A percentile compares a stretch with the other conserved stretches of the same genome.
These are phyloP conservation scores for Oncorhynchus keta DNA, from an alignment of 2,113 vertebrate genomes.

Conservation along the genomic window DNA sequence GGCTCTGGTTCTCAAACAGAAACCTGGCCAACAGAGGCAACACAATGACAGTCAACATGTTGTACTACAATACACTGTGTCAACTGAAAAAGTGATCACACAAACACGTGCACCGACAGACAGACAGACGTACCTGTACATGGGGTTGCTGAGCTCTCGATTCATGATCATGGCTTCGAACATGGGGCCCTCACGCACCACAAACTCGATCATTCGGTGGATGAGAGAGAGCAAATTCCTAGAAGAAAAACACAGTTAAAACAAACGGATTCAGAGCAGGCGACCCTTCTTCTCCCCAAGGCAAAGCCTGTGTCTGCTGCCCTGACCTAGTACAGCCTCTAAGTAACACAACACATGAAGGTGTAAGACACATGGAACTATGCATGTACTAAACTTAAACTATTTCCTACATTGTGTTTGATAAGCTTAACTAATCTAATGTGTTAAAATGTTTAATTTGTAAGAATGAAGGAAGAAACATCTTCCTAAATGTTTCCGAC, in stretches of 20 bases:
- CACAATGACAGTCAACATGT: neutral
- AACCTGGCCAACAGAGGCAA: constrained; percentile 76
- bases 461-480: too few species aligned
- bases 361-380: neutral
- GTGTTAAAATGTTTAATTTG: too few species aligned
- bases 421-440: too few species aligned
- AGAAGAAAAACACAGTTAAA: constrained; percentile 99
- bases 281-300: constrained; percentile 39
- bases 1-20: constrained; percentile 99
- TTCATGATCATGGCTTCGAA: constrained; percentile 99
- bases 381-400: too few species aligned
- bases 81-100: neutral
- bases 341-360: constrained; percentile 15
- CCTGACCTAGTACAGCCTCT: constrained; percentile 22
- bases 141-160: constrained; percentile 97
- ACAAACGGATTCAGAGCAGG: constrained; percentile 91
- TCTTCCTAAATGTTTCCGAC: too few species aligned
- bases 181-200: constrained; percentile 99
- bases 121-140: constrained; percentile 86
- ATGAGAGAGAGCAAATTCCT: constrained; percentile 99
- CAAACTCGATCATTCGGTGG: constrained; percentile 99
- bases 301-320: constrained; percentile 28
- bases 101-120: neutral
- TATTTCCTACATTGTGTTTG: too few species aligned
- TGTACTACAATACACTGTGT: neutral